These are phyloP conservation scores for Yponomeuta cagnagella DNA, from an alignment of 2,888 invertebrate species.

Conservation along the genomic window DNA sequence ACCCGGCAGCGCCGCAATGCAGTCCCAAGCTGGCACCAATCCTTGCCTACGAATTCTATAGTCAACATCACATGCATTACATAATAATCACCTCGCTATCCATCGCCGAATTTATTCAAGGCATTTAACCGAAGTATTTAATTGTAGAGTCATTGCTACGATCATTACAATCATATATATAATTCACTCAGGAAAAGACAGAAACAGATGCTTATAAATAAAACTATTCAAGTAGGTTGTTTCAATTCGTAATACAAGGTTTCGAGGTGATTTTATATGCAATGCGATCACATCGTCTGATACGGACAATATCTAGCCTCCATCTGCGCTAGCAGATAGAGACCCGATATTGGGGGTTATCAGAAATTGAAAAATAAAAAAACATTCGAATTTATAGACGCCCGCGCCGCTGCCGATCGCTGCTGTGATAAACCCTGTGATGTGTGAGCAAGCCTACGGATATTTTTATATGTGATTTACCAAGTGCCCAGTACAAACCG, in stretches of 20 bases:
- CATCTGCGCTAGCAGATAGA: not conserved
- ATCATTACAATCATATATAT: no score
- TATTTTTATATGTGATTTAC: constrained; percentile 76
- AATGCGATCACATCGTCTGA: not conserved
- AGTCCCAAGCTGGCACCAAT: constrained; percentile 52
- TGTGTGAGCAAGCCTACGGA: constrained; percentile 65
- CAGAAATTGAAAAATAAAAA: not conserved
- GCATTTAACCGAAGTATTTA: not conserved
- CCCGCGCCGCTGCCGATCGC: constrained; percentile 38
- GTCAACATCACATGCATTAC: constrained; percentile 42
- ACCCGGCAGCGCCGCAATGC: constrained; percentile 53
- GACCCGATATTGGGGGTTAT: not conserved
- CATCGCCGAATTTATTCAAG: constrained; percentile 16
- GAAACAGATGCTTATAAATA: no score
- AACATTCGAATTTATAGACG: not conserved
- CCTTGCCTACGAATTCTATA: constrained; percentile 33
- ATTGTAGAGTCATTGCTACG: not conserved
- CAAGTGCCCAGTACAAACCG: constrained; percentile 75
- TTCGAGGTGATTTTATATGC: not conserved
- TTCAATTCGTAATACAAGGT: not conserved
- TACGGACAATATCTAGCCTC: not conserved
- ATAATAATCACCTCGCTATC: constrained; percentile 28
- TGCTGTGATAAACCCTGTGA: constrained; percentile 73
- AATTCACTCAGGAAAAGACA: no score
- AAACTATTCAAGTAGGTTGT: no score